Percentiles rank a stretch among this genome's conserved stretches.
phyloP scores from a whole-genome alignment of 2,113 vertebrate genomes.

The Varanus salvator region DNA sequence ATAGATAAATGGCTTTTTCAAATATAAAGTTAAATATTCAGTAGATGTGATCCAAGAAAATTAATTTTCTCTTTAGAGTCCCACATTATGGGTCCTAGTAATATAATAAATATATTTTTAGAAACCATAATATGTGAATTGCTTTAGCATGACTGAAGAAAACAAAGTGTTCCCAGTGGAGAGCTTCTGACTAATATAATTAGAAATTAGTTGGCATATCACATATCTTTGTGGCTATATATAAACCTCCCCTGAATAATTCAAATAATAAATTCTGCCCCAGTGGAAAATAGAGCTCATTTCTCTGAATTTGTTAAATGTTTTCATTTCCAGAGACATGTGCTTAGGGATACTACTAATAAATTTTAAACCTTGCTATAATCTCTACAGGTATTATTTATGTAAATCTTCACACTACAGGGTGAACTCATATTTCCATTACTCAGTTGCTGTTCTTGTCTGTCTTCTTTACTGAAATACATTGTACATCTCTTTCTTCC shows the following conservation, averaged over 20 bases:
- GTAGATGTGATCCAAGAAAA: constrained; percentile 58
- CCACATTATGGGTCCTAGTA: constrained; percentile 33
- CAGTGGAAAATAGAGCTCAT: constrained; percentile 54
- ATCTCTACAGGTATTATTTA: constrained; percentile 38
- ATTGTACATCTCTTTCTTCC: background rate
- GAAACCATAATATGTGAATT: constrained; percentile 22
- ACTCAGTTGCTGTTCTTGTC: background rate
- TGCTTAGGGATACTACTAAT: constrained; percentile 21
- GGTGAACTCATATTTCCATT: constrained; percentile 13
- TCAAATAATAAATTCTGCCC: constrained; percentile 62
- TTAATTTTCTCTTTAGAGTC: constrained; percentile 58
- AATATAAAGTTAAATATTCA: constrained; percentile 48
- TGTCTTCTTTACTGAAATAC: background rate
- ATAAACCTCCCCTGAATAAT: constrained; percentile 69
- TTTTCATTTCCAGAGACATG: constrained; percentile 61
- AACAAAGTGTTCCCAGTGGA: constrained; percentile 40
- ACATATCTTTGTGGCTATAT: constrained; percentile 51
- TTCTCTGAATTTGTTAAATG: constrained; percentile 59
- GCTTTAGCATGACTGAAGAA: constrained; percentile 38
- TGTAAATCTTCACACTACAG: constrained; percentile 30
- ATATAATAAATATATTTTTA: constrained; percentile 51
- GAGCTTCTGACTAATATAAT: constrained; percentile 64
- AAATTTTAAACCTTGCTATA: constrained; percentile 25
- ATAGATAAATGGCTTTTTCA: constrained; percentile 34
- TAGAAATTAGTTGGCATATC: constrained; percentile 69